Evolutionary conservation across 2,888 invertebrate genomes (phyloP).

Genomic region (Bedellia somnulentella): DNA sequence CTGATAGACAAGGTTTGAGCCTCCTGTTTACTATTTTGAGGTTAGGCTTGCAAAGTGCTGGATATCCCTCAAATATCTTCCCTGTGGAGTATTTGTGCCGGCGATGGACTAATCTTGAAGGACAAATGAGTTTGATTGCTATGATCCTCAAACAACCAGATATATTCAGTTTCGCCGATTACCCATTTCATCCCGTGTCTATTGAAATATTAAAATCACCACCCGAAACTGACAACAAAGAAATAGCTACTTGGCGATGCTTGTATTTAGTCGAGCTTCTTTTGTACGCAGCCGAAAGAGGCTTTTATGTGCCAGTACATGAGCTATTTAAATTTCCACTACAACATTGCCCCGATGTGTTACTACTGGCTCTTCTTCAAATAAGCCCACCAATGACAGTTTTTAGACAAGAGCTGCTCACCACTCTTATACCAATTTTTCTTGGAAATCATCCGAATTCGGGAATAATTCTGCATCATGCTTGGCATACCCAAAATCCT

Average conservation of each 20-base stretch:
- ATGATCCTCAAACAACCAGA: slow-evolving; percentile 89
- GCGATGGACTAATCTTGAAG: slow-evolving; percentile 91
- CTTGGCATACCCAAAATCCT: slow-evolving; percentile 85
- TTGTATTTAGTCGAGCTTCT: slow-evolving; percentile 88
- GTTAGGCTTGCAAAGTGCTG: slow-evolving; percentile 76
- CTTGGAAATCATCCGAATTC: slow-evolving; percentile 95
- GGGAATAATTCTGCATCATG: slow-evolving; percentile 92
- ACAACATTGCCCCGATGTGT: slow-evolving; percentile 92
- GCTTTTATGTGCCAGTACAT: slow-evolving; percentile 78
- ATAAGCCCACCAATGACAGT: slow-evolving; percentile 78
- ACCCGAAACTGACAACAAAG: slow-evolving; percentile 94
- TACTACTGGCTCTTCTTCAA: slow-evolving; percentile 87
- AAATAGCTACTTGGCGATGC: slow-evolving; percentile 91
- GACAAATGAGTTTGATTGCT: slow-evolving; percentile 86
- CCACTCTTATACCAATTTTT: slow-evolving; percentile 88
- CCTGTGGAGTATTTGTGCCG: slow-evolving; percentile 90
- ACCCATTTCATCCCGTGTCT: slow-evolving; percentile 82
- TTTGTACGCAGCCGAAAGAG: slow-evolving; percentile 84
- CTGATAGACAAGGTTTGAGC: slow-evolving; percentile 83
- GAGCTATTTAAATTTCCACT: slow-evolving; percentile 91
- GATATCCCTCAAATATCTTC: slow-evolving; percentile 70
- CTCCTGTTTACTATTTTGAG: slow-evolving; percentile 82
- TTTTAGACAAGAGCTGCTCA: slow-evolving; percentile 83
- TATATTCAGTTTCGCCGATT: slow-evolving; percentile 92
- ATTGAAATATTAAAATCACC: slow-evolving; percentile 90